Base-by-base conservation (phyloP, 2,113 vertebrate species). In the Paradoxurus hermaphroditus region DNA sequence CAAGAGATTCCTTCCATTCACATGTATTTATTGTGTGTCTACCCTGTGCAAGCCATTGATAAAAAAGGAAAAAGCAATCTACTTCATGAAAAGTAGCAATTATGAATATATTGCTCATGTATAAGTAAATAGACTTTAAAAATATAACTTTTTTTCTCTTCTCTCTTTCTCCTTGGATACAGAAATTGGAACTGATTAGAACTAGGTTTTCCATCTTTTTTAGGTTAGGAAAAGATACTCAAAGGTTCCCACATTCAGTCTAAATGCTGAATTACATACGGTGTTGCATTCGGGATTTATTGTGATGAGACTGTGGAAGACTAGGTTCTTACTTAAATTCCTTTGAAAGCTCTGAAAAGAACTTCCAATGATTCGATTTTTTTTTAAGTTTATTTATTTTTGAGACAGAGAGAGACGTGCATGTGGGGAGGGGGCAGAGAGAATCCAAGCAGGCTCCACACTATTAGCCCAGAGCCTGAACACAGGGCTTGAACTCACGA, bases 61-160 rank as follows among this genome's bases (percentile, higher is more conserved):
- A 78, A 79, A 78, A 41, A 83, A 83, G 14, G n/a, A 16, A 81
- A 90, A 70, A 86, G 21, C 19, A 31, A 83, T 73, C 31, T 36
- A 41, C 51, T 91, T 77, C 73, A 73, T 88, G 68, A 94, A 96
- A 85, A 89, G 41, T 63, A 86, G 53, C 41, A 53, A 78, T 94
- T 72, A 91, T 19, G 19, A 91, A 78, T 63, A 41, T 19, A 75
- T 94, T 95, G 84, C 84, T 78, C 31, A 68, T 49, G 67, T 15
- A 36, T 49, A 97, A 91, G 62, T n/a, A 87, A 90, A 68, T 81
- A 67, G 90, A 70, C 34, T 27, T 90, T 56, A 53, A 83, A 34
- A 70, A 65, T 11, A 70, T 7, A 73, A 72, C 21, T 78, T 46
- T 21, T 21, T 39, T 53, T 75, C 3, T 67, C 14, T 67, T 77